Evolutionary conservation across 2,888 invertebrate species (phyloP).

Genomic region (Trachelus tabidus): DNA sequence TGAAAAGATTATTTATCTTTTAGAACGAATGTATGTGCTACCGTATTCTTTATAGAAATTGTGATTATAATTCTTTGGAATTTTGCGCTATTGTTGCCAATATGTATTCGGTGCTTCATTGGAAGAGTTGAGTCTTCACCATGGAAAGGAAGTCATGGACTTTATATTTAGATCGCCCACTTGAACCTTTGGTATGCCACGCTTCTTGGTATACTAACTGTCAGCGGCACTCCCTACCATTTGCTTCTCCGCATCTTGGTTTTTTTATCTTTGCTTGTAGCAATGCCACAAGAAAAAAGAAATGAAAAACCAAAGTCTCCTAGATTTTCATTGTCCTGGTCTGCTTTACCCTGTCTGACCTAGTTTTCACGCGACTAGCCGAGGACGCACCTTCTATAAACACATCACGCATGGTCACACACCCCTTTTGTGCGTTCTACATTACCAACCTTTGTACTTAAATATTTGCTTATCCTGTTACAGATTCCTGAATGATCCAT

Average conservation of each 20-base stretch:
- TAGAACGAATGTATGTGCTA: background rate
- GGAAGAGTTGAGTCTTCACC: conserved; percentile 17
- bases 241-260: background rate
- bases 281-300: background rate
- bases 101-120: background rate
- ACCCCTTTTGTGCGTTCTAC: conserved; percentile 24
- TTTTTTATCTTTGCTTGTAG: conserved; percentile 7
- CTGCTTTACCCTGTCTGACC: background rate
- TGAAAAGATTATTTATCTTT: background rate
- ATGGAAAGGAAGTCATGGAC: conserved; percentile 24
- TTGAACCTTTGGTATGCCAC: conserved; percentile 28
- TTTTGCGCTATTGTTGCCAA: background rate
- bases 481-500: background rate
- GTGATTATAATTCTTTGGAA: background rate
- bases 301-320: background rate
- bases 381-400: background rate
- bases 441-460: conserved; percentile 12
- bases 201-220: conserved; percentile 19
- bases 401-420: conserved; percentile 24
- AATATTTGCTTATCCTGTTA: background rate
- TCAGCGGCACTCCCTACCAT: conserved; percentile 9
- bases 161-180: conserved; percentile 34
- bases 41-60: background rate
- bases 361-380: background rate
- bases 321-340: conserved; percentile 3